phyloP scores from a whole-genome alignment of 2,888 invertebrate species.

The Acheta domesticus region DNA sequence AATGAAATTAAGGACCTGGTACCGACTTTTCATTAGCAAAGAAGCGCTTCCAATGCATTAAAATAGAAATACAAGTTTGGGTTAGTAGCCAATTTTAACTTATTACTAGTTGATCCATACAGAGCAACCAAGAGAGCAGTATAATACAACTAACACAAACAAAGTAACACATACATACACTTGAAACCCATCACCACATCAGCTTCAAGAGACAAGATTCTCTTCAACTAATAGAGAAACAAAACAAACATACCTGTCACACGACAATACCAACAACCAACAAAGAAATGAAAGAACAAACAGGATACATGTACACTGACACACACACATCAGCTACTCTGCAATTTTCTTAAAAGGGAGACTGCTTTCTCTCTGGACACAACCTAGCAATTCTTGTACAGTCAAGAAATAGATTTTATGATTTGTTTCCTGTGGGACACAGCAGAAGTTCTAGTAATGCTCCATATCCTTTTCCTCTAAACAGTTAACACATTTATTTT shows the following conservation, averaged over 20 bases:
- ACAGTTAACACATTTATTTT: too few relatives aligned
- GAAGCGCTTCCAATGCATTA: not conserved
- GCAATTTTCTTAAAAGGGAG: not conserved
- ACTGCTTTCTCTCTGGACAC: not conserved
- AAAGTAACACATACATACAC: constrained; percentile 18
- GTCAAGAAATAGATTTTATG: too few relatives aligned
- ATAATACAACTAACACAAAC: constrained; percentile 18
- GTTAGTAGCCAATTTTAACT: not conserved
- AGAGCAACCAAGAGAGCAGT: not conserved
- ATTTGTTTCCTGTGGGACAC: too few relatives aligned
- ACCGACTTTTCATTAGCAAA: not conserved
- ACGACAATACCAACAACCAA: not conserved
- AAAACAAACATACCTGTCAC: constrained; percentile 2
- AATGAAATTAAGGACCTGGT: not conserved
- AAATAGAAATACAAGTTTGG: not conserved
- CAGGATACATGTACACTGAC: not conserved
- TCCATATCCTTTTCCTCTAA: too few relatives aligned
- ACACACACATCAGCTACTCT: constrained; percentile 11
- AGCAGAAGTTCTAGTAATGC: too few relatives aligned
- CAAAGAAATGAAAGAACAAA: constrained; percentile 18
- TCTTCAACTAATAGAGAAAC: constrained; percentile 9
- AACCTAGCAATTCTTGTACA: too few relatives aligned
- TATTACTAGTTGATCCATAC: not conserved
- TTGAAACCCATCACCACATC: not conserved
- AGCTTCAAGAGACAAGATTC: constrained; percentile 2